Evolutionary conservation across 2,888 invertebrate species (phyloP).

Genomic region (Aporophyla nigra): DNA sequence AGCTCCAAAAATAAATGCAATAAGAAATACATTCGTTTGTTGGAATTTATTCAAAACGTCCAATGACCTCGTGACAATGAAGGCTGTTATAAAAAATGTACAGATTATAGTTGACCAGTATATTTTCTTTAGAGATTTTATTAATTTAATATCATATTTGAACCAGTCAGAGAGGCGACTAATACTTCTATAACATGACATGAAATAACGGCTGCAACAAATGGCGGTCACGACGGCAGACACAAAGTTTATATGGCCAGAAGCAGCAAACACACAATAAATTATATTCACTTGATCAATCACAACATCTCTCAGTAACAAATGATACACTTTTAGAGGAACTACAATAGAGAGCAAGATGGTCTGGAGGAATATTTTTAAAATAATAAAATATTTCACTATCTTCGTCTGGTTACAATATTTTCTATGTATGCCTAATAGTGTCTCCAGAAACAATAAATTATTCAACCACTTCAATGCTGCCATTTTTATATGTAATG

Average conservation of each 20-base stretch:
- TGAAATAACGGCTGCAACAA: slow-evolving; percentile 14
- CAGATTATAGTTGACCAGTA: not conserved
- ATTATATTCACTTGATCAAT: not conserved
- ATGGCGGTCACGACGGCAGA: not conserved
- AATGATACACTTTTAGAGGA: not conserved
- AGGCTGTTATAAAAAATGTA: not conserved
- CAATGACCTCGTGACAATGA: slow-evolving; percentile 1
- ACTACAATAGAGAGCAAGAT: not conserved
- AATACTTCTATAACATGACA: slow-evolving; percentile 29
- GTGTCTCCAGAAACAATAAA: slow-evolving; percentile 10
- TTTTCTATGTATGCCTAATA: slow-evolving; percentile 26
- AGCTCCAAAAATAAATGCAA: not conserved
- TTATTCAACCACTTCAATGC: slow-evolving; percentile 8
- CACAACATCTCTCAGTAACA: not conserved
- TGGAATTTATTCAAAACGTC: not conserved
- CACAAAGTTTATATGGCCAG: not conserved
- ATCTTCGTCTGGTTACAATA: slow-evolving; percentile 6
- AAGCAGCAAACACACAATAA: not conserved
- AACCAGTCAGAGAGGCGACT: slow-evolving; percentile 16
- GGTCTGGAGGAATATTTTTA: not conserved
- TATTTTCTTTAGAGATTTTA: slow-evolving; percentile 19
- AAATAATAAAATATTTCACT: slow-evolving; percentile 4
- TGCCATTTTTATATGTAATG: slow-evolving; percentile 15
- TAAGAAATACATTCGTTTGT: not conserved
- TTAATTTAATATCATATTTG: slow-evolving; percentile 20